These are phyloP conservation scores for Lepidocyrtinus sp. DNA, from an alignment of 2,888 invertebrate species.

Conservation along the genomic window DNA sequence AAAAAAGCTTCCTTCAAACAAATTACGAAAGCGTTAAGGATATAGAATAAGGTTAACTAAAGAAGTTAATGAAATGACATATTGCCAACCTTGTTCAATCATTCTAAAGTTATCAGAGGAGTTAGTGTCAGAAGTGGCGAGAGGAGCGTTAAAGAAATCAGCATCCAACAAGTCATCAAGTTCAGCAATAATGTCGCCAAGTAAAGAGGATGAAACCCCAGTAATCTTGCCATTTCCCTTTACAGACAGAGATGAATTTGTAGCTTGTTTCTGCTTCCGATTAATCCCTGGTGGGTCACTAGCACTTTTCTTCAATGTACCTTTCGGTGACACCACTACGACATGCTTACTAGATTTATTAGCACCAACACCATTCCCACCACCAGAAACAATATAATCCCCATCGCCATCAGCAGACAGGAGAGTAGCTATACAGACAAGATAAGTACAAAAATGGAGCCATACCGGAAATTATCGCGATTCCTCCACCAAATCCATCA, in stretches of 20 bases:
- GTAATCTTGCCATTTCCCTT: slow-evolving; percentile 51
- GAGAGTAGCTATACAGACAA: slow-evolving; percentile 32
- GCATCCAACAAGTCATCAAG: slow-evolving; percentile 68
- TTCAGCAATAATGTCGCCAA: slow-evolving; percentile 68
- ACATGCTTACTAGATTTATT: slow-evolving; percentile 10
- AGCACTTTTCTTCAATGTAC: slow-evolving; percentile 7
- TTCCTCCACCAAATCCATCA: neutral
- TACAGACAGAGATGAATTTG: neutral
- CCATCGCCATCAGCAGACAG: slow-evolving; percentile 19
- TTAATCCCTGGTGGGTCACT: slow-evolving; percentile 22
- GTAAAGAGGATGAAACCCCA: slow-evolving; percentile 57
- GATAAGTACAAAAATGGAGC: slow-evolving; percentile 48
- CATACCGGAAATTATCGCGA: slow-evolving; percentile 47
- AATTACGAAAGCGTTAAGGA: too few species aligned
- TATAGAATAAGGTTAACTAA: too few species aligned
- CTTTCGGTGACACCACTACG: slow-evolving; percentile 11
- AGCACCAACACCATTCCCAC: slow-evolving; percentile 34
- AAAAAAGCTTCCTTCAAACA: too few species aligned
- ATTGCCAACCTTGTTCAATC: slow-evolving; percentile 52
- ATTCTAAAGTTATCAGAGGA: slow-evolving; percentile 33
- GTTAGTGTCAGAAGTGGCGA: slow-evolving; percentile 16
- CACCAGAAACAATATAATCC: slow-evolving; percentile 31
- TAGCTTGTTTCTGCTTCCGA: slow-evolving; percentile 42
- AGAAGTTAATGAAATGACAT: slow-evolving; percentile 6
- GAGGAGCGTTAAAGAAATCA: slow-evolving; percentile 62